Evolutionary conservation across 1,140 invertebrate genomes (phyloP), one percentile per base, ranked within the genome.

Genomic region (Agraylea sexmaculata): DNA sequence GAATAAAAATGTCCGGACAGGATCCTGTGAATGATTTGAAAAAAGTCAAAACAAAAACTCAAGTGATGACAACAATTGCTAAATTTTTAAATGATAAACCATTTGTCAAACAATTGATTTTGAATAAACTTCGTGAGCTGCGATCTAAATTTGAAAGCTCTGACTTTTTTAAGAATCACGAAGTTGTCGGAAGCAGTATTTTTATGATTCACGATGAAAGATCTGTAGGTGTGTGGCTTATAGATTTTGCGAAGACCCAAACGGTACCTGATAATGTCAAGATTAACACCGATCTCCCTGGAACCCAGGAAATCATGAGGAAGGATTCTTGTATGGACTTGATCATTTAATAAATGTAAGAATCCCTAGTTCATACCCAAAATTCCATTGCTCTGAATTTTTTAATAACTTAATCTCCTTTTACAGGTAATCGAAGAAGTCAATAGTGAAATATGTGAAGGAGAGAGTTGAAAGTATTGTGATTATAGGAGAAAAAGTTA

Each of bases 171-270:
- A 74, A 75, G 42, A 76, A 66, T 20, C 89, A 95, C 55, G 92
- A 97, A 72, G 87, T 95, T 18, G 82, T 97, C 50, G 93, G 93
- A 15, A 92, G 87, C 62, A 92, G 87, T 60, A 76, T 97, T 45
- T 81, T 97, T 40, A 84, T 97, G 52, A 85, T 97, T 21, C 90
- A 92, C 55, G 91, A 96, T 58, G 73, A 83, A 42, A 74, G 76
- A 37, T 78, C 80, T 47, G 83, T 87, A 3, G 86, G 87, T 35
- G 84, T 84, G 2, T 97, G 91, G 91, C 69, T 97, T 43, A 97
- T 97, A 40, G 93, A 97, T 57, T 97, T 97, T 66, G 91, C 87
- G 11, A 96, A 96, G 56, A 92, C 87, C 1, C 69, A 78, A 11
- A 68, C 71, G 31, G 62, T 94, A 19, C 84, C 88, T 1, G 67